A percentile compares a stretch with the other conserved stretches of the same genome.
phyloP scores from a whole-genome alignment of 2,797 vertebrate species.

The Myripristis jacobus region DNA sequence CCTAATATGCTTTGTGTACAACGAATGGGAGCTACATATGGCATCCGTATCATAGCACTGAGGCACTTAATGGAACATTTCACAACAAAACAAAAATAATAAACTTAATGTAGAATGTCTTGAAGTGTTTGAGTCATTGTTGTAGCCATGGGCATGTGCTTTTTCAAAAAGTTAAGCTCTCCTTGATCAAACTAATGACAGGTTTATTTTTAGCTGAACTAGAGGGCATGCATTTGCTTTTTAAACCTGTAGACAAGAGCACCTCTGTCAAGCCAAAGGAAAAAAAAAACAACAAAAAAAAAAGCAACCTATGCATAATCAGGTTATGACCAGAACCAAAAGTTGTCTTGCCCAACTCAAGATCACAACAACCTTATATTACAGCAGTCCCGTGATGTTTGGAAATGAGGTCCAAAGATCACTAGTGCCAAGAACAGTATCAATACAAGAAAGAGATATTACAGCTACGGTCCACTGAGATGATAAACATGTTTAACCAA shows the following conservation, averaged over 20 bases:
- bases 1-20: not conserved
- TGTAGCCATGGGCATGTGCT: not conserved
- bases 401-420: not conserved
- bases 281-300: not conserved
- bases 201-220: not conserved
- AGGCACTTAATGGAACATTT: not conserved
- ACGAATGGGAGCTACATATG: not conserved
- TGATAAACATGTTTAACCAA: slow-evolving; percentile 51
- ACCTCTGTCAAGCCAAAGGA: not conserved
- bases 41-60: not conserved
- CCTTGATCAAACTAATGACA: not conserved
- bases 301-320: not conserved
- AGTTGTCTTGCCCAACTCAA: not conserved
- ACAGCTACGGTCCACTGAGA: not conserved
- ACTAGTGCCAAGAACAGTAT: not conserved
- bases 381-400: too few relatives aligned
- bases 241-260: not conserved
- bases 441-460: not conserved
- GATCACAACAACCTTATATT: too few relatives aligned
- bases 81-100: not conserved
- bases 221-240: not conserved
- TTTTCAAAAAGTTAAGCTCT: not conserved
- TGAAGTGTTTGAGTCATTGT: not conserved
- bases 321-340: not conserved
- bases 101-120: not conserved